phyloP scores from a whole-genome alignment of 2,797 vertebrate genomes.

The Oreortyx pictus region DNA sequence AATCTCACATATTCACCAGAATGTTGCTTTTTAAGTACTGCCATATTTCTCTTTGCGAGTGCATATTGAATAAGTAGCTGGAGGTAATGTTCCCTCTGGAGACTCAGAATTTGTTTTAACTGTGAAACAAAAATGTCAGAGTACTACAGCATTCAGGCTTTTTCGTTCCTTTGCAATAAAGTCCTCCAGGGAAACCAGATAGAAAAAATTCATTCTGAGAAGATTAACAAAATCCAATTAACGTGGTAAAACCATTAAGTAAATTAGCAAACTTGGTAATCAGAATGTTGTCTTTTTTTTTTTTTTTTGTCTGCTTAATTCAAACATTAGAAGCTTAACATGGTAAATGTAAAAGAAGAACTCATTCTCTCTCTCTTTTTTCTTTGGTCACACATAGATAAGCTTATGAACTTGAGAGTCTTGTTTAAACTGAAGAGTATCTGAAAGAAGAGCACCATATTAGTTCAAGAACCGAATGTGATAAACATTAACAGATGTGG shows the following conservation, averaged over 20 bases:
- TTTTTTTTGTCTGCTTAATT: conserved; percentile 27
- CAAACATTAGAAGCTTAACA: conserved; percentile 3
- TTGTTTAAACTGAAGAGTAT: neutral
- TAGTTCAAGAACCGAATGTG: neutral
- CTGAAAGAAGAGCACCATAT: neutral
- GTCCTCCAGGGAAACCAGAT: neutral
- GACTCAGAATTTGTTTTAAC: conserved; percentile 60
- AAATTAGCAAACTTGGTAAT: conserved; percentile 45
- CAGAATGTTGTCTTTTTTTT: neutral
- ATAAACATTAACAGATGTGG: neutral
- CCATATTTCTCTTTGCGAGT: conserved; percentile 65
- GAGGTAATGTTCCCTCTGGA: conserved; percentile 45
- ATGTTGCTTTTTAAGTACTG: conserved; percentile 59
- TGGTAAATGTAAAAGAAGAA: neutral
- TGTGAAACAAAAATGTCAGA: conserved; percentile 57
- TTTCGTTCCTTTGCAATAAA: neutral
- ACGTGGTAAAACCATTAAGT: conserved; percentile 14
- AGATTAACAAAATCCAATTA: conserved; percentile 56
- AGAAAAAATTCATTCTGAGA: conserved; percentile 34
- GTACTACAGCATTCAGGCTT: conserved; percentile 18
- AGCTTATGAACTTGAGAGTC: neutral
- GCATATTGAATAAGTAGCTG: conserved; percentile 44
- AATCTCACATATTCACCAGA: conserved; percentile 62
- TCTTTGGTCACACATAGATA: neutral
- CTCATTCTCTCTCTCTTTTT: neutral